These are phyloP conservation scores for Drosophila vallismaia DNA, from an alignment of 2,888 invertebrate species.

Conservation along the genomic window DNA sequence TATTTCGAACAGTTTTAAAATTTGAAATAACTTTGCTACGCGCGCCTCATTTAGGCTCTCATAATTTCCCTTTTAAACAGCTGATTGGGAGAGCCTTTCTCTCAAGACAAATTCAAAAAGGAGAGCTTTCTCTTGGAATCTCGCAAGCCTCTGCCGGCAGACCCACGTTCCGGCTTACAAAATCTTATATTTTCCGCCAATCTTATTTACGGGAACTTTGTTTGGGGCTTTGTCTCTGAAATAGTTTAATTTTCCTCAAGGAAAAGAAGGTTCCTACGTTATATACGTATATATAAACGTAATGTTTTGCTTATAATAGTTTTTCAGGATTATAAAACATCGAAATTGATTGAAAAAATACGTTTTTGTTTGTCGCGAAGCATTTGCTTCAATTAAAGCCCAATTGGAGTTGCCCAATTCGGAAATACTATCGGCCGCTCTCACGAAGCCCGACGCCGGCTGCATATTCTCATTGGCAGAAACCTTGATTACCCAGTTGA, in stretches of 20 bases:
- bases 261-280: too few species aligned
- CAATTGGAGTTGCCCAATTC: background rate
- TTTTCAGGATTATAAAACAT: too few species aligned
- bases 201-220: background rate
- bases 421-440: background rate
- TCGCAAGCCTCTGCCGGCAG: background rate
- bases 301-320: too few species aligned
- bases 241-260: too few species aligned
- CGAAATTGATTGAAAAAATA: too few species aligned
- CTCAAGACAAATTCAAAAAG: background rate
- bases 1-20: background rate
- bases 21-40: background rate
- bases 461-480: too few species aligned
- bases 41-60: background rate
- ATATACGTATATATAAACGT: too few species aligned
- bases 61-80: constrained; percentile 1
- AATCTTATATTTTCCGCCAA: background rate
- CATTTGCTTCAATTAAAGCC: background rate
- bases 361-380: too few species aligned
- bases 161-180: background rate
- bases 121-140: background rate
- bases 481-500: too few species aligned
- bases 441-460: too few species aligned
- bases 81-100: background rate
- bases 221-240: background rate